phyloP scores from a whole-genome alignment of 2,113 vertebrate species.

The Neodontobutis hainanensis region DNA sequence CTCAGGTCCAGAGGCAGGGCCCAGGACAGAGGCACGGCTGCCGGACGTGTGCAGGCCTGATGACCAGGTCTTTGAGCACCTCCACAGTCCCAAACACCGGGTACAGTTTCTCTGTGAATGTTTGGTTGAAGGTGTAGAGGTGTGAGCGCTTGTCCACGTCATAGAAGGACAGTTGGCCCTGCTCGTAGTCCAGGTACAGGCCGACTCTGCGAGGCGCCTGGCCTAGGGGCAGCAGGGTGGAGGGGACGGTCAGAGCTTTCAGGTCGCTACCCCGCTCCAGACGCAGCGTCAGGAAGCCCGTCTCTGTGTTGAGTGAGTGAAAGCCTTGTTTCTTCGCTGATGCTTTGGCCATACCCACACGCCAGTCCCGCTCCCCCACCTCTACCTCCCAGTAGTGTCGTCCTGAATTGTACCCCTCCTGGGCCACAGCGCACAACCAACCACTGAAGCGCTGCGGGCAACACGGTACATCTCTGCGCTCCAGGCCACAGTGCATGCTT shows the following conservation, averaged over 20 bases:
- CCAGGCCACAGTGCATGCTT: conserved; percentile 82
- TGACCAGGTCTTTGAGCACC: conserved; percentile 73
- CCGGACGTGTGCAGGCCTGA: conserved; percentile 60
- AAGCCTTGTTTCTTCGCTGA: conserved; percentile 81
- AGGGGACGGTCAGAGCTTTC: conserved; percentile 75
- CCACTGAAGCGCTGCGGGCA: conserved; percentile 68
- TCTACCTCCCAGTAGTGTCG: conserved; percentile 86
- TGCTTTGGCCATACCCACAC: conserved; percentile 85
- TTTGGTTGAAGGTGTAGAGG: conserved; percentile 78
- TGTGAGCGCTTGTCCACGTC: conserved; percentile 75
- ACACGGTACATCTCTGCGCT: conserved; percentile 60
- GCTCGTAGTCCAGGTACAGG: conserved; percentile 79
- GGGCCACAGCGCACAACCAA: conserved; percentile 75
- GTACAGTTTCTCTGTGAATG: conserved; percentile 76
- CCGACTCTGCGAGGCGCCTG: conserved; percentile 70
- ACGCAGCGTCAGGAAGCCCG: conserved; percentile 77
- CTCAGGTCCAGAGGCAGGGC: conserved; percentile 77
- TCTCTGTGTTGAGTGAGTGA: conserved; percentile 70
- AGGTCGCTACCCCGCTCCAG: conserved; percentile 77
- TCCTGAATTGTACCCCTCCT: conserved; percentile 68
- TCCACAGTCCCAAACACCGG: conserved; percentile 81
- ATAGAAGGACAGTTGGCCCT: conserved; percentile 82
- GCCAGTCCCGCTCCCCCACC: conserved; percentile 86
- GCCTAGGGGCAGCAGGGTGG: conserved; percentile 49
- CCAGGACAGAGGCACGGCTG: conserved; percentile 77